Conservation (phyloP, 2,797 vertebrate genomes). For the Sternotherus odoratus region DNA sequence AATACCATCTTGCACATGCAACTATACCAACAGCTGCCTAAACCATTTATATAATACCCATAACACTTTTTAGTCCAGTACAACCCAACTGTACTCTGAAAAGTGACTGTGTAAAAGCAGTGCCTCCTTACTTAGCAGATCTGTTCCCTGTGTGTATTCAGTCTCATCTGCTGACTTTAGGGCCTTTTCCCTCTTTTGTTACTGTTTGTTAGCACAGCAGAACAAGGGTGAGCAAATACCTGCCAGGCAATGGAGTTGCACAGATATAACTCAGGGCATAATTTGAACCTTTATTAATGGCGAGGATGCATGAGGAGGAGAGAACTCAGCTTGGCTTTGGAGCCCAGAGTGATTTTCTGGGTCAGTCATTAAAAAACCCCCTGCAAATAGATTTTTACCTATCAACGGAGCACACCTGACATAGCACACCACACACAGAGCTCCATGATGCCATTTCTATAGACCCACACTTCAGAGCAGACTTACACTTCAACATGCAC, state of each 20-base stretch:
- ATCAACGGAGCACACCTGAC: background rate
- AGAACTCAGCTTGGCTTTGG: background rate
- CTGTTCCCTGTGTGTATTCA: background rate
- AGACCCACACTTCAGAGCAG: background rate
- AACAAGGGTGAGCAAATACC: background rate
- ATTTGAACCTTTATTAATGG: background rate
- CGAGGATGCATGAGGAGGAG: background rate
- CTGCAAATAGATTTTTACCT: background rate
- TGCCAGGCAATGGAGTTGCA: background rate
- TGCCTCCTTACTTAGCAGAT: background rate
- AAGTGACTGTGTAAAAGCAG: rapidly evolving
- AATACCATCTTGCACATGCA: background rate
- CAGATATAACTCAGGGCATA: background rate
- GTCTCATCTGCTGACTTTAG: background rate
- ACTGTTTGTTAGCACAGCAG: background rate
- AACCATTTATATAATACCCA: background rate
- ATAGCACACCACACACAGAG: rapidly evolving
- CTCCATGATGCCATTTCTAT: background rate
- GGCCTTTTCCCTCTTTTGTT: background rate
- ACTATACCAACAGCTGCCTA: background rate
- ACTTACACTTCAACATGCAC: rapidly evolving
- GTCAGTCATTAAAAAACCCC: background rate
- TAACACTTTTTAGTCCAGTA: rapidly evolving
- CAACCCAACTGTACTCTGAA: background rate
- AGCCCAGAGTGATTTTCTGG: rapidly evolving